Conservation (phyloP, 1,140 invertebrate genomes). For the Sitodiplosis mosellana region DNA sequence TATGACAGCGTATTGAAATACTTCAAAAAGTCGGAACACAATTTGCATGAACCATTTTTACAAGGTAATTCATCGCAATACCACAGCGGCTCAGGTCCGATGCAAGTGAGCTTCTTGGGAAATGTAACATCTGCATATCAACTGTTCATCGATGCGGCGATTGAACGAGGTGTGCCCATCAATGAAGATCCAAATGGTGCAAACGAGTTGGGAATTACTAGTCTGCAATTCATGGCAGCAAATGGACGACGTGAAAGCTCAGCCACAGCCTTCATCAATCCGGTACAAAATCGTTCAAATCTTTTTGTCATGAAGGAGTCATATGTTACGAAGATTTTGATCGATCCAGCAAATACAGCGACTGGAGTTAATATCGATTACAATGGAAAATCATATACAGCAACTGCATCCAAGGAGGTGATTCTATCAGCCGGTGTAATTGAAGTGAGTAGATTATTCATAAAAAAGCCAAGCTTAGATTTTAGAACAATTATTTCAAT, state of each 20-base stretch:
- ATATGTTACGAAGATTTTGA: conserved; percentile 50
- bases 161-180: conserved; percentile 58
- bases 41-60: conserved; percentile 64
- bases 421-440: conserved; percentile 57
- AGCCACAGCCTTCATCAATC: conserved; percentile 70
- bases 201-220: conserved; percentile 68
- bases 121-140: conserved; percentile 62
- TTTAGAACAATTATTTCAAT: too few species aligned
- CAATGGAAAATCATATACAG: conserved; percentile 39
- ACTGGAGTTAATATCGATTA: conserved; percentile 57
- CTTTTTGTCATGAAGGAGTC: conserved; percentile 64
- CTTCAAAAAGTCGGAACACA: conserved; percentile 76
- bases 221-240: conserved; percentile 66
- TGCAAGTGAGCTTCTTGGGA: conserved; percentile 66
- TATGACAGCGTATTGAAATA: conserved; percentile 75
- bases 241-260: conserved; percentile 76
- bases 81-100: conserved; percentile 56
- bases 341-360: conserved; percentile 47
- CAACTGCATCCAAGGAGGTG: conserved; percentile 53
- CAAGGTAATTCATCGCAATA: conserved; percentile 51
- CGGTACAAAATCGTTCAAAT: conserved; percentile 56
- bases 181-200: conserved; percentile 66
- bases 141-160: conserved; percentile 62
- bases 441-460: too few species aligned
- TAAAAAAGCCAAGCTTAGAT: too few species aligned